Base-by-base conservation (phyloP, 2,113 vertebrate genomes). In the Calidris pygmaea region DNA sequence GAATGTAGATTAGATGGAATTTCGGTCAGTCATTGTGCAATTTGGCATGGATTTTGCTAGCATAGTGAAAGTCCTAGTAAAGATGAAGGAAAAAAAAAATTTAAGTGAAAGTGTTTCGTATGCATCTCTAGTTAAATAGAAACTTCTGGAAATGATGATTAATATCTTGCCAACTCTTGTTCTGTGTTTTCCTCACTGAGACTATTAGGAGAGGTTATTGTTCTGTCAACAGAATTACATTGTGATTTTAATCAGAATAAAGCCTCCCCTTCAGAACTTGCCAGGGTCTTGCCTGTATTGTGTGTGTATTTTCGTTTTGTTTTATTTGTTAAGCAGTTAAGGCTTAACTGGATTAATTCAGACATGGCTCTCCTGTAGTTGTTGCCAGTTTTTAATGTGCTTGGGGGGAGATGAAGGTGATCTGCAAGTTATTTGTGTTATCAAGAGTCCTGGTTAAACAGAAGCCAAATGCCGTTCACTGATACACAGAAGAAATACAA, bases 221-320 rank as follows among this genome's bases (percentile, higher is more conserved):
- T 89, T 92, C 43, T 96, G 55, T 89, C 86, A 88, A 80, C 90
- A 88, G 81, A 94, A 91, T 94, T 95, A 77, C 70, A 43, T 93
- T 96, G 65, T 94, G 70, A 96, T 97, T 97, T 96, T 96, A 95
- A 95, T 96, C 86, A 65, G 74, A 62, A 87, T 93, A 78, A 95
- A 93, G 71, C 58, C 37, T 85, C 29, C 48, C 86, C 90, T 85
- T 95, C 74, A 94, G 35, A 95, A 83, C 72, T 93, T 94, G 82
- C 47, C 84, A 97, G 55, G 35, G 34, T 95, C 47, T 76, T 93
- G 43, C 62, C 82, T 87, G 70, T 75, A 48, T 76, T 85, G 89
- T 87, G 37, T 47, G 35, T 85, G 24, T 68, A 7, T 67, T 86
- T 86, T 92, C 85, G 60, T 50, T 89, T 92, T 55, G n/a, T 37